Conservation (phyloP, 2,888 invertebrate species). For the Cerastis leucographa region DNA sequence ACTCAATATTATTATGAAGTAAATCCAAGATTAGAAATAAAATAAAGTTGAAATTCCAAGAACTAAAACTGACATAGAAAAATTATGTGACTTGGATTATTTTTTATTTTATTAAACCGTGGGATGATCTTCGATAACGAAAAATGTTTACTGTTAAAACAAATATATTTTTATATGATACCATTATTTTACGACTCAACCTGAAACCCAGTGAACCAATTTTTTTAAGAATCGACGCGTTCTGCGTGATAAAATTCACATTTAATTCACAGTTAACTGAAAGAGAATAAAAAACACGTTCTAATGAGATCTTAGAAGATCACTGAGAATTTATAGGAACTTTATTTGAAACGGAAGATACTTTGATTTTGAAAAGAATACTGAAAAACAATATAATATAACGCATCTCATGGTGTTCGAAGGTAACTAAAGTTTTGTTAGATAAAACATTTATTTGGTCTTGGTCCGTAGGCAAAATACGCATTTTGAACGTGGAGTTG, state of each 20-base stretch:
- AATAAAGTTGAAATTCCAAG: not conserved
- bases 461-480: too few species aligned
- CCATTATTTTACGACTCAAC: slow-evolving; percentile 27
- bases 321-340: not conserved
- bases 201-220: slow-evolving; percentile 33
- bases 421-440: not conserved
- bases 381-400: not conserved
- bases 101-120: slow-evolving; percentile 22
- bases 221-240: slow-evolving; percentile 15
- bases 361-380: slow-evolving; percentile 14
- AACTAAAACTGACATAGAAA: not conserved
- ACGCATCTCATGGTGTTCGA: not conserved
- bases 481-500: too few species aligned
- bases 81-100: not conserved
- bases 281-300: slow-evolving; percentile 20
- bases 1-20: not conserved
- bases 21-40: not conserved
- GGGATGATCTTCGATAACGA: not conserved
- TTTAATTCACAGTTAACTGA: slow-evolving; percentile 19
- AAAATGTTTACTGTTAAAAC: slow-evolving; percentile 35
- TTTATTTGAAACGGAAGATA: slow-evolving; percentile 1
- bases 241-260: slow-evolving; percentile 29
- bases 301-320: slow-evolving; percentile 2
- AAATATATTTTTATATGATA: slow-evolving; percentile 33
- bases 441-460: too few species aligned